phyloP scores from a whole-genome alignment of 1,140 invertebrate species.

The Hypothenemus hampei region DNA sequence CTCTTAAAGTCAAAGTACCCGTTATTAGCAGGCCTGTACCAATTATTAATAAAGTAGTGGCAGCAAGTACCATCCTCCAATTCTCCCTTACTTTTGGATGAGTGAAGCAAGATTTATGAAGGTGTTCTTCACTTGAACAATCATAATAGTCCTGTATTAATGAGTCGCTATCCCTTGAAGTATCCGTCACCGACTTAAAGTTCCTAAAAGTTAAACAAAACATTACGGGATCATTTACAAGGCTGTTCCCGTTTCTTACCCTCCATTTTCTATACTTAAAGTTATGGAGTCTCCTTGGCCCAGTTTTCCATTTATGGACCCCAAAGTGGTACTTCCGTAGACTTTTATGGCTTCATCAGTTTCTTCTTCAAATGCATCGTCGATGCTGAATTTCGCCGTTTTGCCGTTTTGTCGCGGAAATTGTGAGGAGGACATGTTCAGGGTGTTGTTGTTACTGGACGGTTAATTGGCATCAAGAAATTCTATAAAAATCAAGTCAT shows the following conservation, averaged over 20 bases:
- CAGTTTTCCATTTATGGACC: conserved; percentile 22
- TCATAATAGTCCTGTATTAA: conserved; percentile 69
- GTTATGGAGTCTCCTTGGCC: conserved; percentile 35
- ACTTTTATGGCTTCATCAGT: conserved; percentile 72
- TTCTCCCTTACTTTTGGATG: conserved; percentile 81
- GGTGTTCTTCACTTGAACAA: conserved; percentile 54
- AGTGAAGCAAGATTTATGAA: conserved; percentile 64
- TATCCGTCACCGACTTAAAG: conserved; percentile 62
- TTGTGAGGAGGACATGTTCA: conserved; percentile 37
- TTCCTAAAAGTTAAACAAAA: conserved; percentile 49
- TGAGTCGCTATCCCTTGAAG: conserved; percentile 73
- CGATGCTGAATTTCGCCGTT: conserved; percentile 66
- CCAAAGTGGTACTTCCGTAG: conserved; percentile 59
- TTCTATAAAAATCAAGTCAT: too few relatives aligned
- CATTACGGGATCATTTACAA: not conserved
- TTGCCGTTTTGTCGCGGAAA: conserved; percentile 35
- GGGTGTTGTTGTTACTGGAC: too few relatives aligned
- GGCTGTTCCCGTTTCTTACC: conserved; percentile 24
- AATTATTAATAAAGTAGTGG: conserved; percentile 67
- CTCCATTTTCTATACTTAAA: conserved; percentile 37
- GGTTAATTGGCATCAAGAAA: too few relatives aligned
- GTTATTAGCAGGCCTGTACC: conserved; percentile 70
- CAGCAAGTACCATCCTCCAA: conserved; percentile 77
- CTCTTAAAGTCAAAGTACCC: conserved; percentile 65
- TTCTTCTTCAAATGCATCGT: conserved; percentile 77